Evolutionary conservation across 2,113 vertebrate genomes (phyloP).

Genomic region (Seriola rivoliana): DNA sequence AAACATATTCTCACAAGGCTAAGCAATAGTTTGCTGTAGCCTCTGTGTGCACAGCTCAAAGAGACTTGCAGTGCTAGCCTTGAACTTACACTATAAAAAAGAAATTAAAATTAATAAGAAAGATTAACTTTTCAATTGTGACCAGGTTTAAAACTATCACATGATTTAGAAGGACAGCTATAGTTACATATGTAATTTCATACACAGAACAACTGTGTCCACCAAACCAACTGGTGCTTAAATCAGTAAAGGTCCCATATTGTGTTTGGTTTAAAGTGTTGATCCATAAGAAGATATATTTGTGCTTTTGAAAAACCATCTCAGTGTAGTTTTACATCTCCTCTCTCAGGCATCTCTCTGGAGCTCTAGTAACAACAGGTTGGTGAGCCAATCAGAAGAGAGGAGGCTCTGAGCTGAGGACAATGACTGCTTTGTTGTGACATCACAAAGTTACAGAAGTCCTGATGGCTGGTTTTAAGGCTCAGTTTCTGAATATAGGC

Average conservation of each 20-base stretch:
- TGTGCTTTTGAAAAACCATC: too few species aligned
- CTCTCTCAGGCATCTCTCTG: too few species aligned
- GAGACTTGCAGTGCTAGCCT: background rate
- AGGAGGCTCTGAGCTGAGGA: too few species aligned
- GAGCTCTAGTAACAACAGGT: too few species aligned
- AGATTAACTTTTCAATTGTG: background rate
- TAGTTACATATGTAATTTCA: background rate
- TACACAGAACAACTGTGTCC: background rate
- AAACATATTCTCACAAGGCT: background rate
- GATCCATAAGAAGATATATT: too few species aligned
- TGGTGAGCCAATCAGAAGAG: too few species aligned
- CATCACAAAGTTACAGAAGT: too few species aligned
- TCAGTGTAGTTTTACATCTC: too few species aligned
- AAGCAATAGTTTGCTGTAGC: background rate
- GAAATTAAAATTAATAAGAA: background rate
- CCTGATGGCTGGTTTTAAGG: too few species aligned
- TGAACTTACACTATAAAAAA: background rate
- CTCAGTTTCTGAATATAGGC: too few species aligned
- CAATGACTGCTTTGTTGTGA: too few species aligned
- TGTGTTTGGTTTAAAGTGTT: too few species aligned
- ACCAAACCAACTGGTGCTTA: background rate
- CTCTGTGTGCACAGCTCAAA: background rate
- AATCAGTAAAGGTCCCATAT: background rate
- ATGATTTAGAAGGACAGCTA: background rate
- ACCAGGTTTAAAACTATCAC: background rate